Percentiles rank a stretch among this genome's conserved stretches.
Evolutionary conservation across 2,797 vertebrate species (phyloP).

Genomic region (Phrynocephalus guinanensis): DNA sequence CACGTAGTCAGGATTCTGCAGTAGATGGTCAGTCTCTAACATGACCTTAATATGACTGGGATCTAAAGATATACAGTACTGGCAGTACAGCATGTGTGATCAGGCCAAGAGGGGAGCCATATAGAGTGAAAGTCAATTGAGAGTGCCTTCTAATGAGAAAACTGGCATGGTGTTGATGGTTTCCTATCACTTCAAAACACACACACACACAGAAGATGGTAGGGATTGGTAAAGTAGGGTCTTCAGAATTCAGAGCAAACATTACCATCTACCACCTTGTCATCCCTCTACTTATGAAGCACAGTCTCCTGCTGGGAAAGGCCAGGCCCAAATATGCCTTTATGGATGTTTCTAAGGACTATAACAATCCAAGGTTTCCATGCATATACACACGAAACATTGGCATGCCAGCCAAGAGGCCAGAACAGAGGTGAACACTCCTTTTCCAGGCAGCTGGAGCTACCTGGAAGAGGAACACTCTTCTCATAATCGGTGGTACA

Average conservation of each 20-base stretch:
- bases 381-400: background rate
- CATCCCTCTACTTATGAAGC: background rate
- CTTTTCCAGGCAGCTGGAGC: background rate
- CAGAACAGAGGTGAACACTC: background rate
- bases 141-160: conserved; percentile 3
- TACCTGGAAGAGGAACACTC: background rate
- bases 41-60: background rate
- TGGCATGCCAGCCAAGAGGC: background rate
- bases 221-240: background rate
- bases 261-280: background rate
- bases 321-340: background rate
- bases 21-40: background rate
- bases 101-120: background rate
- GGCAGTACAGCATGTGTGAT: background rate
- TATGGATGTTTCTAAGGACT: background rate
- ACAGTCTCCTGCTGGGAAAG: background rate
- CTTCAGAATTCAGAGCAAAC: no score
- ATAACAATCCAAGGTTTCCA: background rate
- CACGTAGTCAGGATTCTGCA: background rate
- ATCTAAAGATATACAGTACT: background rate
- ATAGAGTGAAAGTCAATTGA: background rate
- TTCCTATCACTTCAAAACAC: background rate
- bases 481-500: background rate
- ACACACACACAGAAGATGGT: background rate
- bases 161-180: background rate